These are phyloP conservation scores for Pangasianodon gigas DNA, from an alignment of 2,113 vertebrate species.

Conservation along the genomic window DNA sequence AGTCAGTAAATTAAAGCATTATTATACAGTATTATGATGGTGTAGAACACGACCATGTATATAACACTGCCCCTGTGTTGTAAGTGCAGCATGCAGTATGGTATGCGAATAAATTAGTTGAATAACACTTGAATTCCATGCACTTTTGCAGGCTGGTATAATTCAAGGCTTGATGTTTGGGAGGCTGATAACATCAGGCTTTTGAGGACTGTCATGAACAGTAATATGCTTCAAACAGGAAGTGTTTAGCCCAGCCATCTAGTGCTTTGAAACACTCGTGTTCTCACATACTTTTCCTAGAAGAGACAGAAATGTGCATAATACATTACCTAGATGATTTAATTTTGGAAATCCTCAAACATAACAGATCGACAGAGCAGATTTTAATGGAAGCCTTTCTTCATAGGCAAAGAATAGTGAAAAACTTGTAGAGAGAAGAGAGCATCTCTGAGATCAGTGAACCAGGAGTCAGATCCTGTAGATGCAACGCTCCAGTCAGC, in stretches of 20 bases:
- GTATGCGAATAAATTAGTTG: background rate
- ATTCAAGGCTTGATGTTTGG: background rate
- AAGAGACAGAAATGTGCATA: background rate
- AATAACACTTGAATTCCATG: background rate
- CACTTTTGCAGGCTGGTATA: background rate
- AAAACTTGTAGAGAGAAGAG: background rate
- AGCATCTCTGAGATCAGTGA: background rate
- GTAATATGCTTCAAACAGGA: constrained; percentile 1
- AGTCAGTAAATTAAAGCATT: background rate
- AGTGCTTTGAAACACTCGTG: background rate
- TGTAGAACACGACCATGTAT: background rate
- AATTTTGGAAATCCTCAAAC: background rate
- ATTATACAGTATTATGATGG: background rate
- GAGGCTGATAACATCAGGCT: background rate
- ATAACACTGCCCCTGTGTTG: background rate
- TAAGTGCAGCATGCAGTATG: background rate
- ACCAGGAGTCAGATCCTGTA: background rate
- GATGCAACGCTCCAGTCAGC: background rate
- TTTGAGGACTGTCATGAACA: background rate
- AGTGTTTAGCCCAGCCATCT: background rate
- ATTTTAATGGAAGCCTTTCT: background rate
- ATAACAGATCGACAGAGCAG: background rate
- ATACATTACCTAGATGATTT: background rate
- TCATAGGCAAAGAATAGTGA: background rate
- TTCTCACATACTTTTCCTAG: background rate